These are phyloP conservation scores for Pristiophorus japonicus DNA, from an alignment of 2,113 vertebrate genomes.

Conservation along the genomic window DNA sequence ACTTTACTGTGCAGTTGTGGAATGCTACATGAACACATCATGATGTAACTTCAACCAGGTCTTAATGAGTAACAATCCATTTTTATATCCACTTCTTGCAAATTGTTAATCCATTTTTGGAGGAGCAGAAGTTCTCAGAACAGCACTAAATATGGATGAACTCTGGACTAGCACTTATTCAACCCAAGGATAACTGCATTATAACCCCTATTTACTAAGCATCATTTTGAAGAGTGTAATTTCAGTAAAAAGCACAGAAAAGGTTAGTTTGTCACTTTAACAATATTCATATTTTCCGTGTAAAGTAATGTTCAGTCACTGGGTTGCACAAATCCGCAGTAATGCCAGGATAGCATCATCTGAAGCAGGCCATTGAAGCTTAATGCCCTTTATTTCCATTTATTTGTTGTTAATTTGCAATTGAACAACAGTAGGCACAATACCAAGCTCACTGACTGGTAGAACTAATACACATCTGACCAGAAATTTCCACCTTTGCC, in stretches of 20 bases:
- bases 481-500: neutral
- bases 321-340: neutral
- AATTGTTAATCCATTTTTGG: neutral
- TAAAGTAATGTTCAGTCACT: neutral
- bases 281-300: neutral
- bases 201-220: neutral
- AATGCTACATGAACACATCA: neutral
- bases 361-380: neutral
- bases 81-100: neutral
- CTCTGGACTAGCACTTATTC: neutral
- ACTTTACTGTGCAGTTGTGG: too few relatives aligned
- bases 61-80: neutral
- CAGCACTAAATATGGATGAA: neutral
- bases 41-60: neutral
- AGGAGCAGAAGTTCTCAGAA: neutral
- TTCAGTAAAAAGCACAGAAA: neutral
- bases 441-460: neutral
- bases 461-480: neutral
- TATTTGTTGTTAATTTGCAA: neutral
- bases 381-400: neutral
- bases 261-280: neutral
- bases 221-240: neutral
- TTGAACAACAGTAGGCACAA: neutral
- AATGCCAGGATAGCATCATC: neutral
- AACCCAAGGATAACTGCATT: neutral